These are phyloP conservation scores for Bufotes viridis DNA, from an alignment of 2,797 vertebrate species.

Conservation along the genomic window DNA sequence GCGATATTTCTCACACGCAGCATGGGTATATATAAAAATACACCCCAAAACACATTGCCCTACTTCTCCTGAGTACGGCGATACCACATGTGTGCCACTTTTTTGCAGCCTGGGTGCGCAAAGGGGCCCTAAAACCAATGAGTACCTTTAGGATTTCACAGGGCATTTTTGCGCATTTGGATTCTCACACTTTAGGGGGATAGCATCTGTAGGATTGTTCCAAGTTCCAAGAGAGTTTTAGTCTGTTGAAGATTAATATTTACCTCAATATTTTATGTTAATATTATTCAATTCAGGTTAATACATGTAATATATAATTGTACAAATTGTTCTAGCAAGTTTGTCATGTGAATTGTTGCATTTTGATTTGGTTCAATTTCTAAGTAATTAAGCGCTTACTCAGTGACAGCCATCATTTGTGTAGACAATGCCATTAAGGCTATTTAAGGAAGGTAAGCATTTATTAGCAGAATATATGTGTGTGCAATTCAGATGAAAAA, in stretches of 20 bases:
- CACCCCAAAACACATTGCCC: no score
- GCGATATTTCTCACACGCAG: no score
- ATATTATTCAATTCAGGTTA: neutral
- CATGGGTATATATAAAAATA: no score
- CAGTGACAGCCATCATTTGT: constrained; percentile 12
- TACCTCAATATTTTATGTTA: neutral
- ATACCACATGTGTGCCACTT: no score
- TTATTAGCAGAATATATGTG: neutral
- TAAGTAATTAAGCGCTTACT: constrained; percentile 8
- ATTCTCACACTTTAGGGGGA: no score
- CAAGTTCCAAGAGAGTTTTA: neutral
- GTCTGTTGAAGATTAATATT: neutral
- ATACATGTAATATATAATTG: constrained; percentile 10
- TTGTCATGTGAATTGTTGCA: constrained; percentile 6
- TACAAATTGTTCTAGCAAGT: neutral
- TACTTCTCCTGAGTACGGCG: no score
- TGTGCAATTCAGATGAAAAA: neutral
- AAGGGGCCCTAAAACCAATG: no score
- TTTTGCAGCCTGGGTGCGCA: no score
- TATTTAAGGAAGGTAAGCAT: neutral
- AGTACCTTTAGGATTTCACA: no score
- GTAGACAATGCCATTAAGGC: constrained; percentile 3
- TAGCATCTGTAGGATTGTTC: neutral
- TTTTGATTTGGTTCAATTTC: constrained; percentile 1
- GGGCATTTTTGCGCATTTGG: no score